These are phyloP conservation scores for Amphipoea lucens DNA, from an alignment of 2,888 invertebrate species.

Conservation along the genomic window DNA sequence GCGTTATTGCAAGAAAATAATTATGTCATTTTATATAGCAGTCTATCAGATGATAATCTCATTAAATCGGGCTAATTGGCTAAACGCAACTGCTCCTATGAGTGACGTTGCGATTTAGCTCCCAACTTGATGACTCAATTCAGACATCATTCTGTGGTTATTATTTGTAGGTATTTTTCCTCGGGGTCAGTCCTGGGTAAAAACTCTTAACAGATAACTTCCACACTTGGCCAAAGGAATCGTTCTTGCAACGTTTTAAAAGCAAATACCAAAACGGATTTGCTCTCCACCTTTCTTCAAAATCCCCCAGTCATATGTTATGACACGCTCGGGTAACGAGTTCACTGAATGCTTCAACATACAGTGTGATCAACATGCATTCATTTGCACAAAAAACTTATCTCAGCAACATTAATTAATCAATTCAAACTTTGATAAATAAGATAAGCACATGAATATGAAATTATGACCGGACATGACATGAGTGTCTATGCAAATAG, in stretches of 20 bases:
- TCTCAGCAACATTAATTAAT: background rate
- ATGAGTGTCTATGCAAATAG: conserved; percentile 30
- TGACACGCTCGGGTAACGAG: background rate
- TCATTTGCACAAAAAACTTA: background rate
- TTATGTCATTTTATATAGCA: background rate
- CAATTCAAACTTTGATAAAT: background rate
- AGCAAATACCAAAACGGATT: conserved; percentile 17
- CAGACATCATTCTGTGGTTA: background rate
- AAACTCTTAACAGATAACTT: conserved; percentile 2
- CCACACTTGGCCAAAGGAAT: conserved; percentile 7
- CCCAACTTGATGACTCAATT: conserved; percentile 19
- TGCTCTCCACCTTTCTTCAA: conserved; percentile 1
- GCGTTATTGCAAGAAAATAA: background rate
- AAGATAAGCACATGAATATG: conserved; percentile 7
- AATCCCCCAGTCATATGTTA: conserved; percentile 10
- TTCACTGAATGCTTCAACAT: background rate
- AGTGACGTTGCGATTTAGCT: conserved; percentile 7
- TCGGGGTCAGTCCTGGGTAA: background rate
- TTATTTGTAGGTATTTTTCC: conserved; percentile 17
- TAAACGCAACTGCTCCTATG: conserved; percentile 2
- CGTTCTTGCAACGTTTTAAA: conserved; percentile 26
- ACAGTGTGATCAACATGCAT: background rate
- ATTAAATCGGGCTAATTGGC: conserved; percentile 22
- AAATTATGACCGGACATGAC: conserved; percentile 16
- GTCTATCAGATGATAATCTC: background rate